Evolutionary conservation across 1,140 invertebrate species (phyloP).

Genomic region (Elysia chlorotica): DNA sequence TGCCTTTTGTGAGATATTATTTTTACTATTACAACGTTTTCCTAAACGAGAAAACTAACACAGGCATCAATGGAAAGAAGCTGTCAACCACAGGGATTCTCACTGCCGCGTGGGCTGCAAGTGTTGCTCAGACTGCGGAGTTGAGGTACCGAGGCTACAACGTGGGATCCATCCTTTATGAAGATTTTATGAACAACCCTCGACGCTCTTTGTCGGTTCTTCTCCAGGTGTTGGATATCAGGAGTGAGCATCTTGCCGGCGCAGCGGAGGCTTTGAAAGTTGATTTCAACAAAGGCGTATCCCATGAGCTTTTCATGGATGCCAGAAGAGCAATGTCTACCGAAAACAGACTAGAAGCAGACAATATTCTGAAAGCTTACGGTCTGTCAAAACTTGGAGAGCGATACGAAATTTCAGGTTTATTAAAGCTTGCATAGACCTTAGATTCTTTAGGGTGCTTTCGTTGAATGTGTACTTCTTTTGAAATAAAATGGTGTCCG

Average conservation of each 20-base stretch:
- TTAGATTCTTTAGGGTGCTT: neutral
- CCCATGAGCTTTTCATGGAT: slow-evolving; percentile 30
- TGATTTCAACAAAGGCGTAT: slow-evolving; percentile 34
- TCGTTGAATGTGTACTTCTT: too few relatives aligned
- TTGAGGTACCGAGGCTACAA: slow-evolving; percentile 40
- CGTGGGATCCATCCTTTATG: slow-evolving; percentile 48
- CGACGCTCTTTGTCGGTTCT: slow-evolving; percentile 35
- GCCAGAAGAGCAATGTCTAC: slow-evolving; percentile 37
- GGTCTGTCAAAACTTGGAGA: slow-evolving; percentile 49
- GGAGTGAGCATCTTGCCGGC: slow-evolving; percentile 36
- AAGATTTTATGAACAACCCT: slow-evolving; percentile 52
- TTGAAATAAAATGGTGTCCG: too few relatives aligned
- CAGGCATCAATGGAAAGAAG: slow-evolving; percentile 22
- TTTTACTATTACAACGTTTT: slow-evolving; percentile 41
- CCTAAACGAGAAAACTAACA: slow-evolving; percentile 39
- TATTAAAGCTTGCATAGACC: slow-evolving; percentile 39
- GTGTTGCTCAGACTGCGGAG: slow-evolving; percentile 40
- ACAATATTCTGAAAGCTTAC: slow-evolving; percentile 46
- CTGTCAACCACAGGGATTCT: slow-evolving; percentile 42
- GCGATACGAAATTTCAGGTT: slow-evolving; percentile 45
- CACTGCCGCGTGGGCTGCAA: slow-evolving; percentile 47
- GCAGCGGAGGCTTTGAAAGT: slow-evolving; percentile 47
- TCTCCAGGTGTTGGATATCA: slow-evolving; percentile 43
- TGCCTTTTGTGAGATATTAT: slow-evolving; percentile 43
- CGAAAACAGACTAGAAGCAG: slow-evolving; percentile 42